phyloP scores from a whole-genome alignment of 2,888 invertebrate genomes.

The Apotomis betuletana region DNA sequence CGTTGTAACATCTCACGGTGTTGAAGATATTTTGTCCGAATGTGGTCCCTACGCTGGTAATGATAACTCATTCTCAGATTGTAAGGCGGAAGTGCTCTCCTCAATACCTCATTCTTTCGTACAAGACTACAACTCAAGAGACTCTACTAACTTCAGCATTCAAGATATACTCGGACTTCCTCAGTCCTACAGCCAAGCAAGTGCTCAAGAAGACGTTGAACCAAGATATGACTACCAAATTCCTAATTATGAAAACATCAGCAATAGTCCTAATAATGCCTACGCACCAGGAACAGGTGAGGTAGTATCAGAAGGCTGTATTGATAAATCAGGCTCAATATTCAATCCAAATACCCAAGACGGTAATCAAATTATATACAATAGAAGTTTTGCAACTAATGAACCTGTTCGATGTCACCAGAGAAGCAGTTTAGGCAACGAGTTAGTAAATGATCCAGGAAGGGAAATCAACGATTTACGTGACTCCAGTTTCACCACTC shows the following conservation, averaged over 20 bases:
- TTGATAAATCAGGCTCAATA: conserved; percentile 54
- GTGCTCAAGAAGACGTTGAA: conserved; percentile 61
- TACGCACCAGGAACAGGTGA: conserved; percentile 70
- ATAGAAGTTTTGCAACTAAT: conserved; percentile 62
- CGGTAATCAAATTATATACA: conserved; percentile 62
- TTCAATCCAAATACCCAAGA: conserved; percentile 55
- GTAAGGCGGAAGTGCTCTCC: conserved; percentile 66
- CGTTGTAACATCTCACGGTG: conserved; percentile 69
- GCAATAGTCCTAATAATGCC: conserved; percentile 69
- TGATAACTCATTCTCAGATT: conserved; percentile 63
- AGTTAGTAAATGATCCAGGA: conserved; percentile 64
- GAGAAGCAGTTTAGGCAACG: conserved; percentile 58
- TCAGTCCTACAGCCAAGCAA: conserved; percentile 63
- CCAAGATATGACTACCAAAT: conserved; percentile 72
- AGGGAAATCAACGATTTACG: conserved; percentile 62
- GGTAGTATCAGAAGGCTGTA: conserved; percentile 59
- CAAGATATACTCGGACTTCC: conserved; percentile 79
- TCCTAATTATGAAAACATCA: conserved; percentile 71
- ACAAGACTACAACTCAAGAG: conserved; percentile 79
- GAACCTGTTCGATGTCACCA: conserved; percentile 68
- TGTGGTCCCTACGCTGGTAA: conserved; percentile 57
- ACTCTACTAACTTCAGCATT: conserved; percentile 78
- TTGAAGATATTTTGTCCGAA: conserved; percentile 74
- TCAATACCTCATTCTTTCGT: conserved; percentile 64
- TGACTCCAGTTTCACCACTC: conserved; percentile 70